phyloP scores from a whole-genome alignment of 2,888 invertebrate species.

The Fabriciana adippe region DNA sequence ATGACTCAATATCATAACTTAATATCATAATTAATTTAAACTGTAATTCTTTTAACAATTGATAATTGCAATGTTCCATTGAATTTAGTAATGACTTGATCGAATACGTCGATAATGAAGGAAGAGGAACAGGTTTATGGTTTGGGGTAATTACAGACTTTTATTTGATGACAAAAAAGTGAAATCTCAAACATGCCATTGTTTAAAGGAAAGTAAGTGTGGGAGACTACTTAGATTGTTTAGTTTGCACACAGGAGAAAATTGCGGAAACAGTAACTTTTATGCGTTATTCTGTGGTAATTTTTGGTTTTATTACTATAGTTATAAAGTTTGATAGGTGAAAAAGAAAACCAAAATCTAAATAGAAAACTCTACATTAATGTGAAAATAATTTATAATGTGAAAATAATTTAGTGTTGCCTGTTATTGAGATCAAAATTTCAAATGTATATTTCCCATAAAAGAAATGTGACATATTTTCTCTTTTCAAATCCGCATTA shows the following conservation, averaged over 20 bases:
- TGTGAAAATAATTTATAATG: slow-evolving; percentile 2
- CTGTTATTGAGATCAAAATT: too few relatives aligned
- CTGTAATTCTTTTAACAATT: neutral
- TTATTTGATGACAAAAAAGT: slow-evolving; percentile 74
- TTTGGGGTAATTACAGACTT: slow-evolving; percentile 63
- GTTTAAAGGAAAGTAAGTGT: slow-evolving; percentile 71
- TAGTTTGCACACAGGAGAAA: slow-evolving; percentile 57
- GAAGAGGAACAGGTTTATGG: slow-evolving; percentile 59
- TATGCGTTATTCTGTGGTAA: slow-evolving; percentile 23
- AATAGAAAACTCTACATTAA: neutral
- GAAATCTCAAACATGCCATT: slow-evolving; percentile 75
- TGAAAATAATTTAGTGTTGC: neutral
- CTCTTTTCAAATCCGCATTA: too few relatives aligned
- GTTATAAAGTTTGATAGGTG: neutral
- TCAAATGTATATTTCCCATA: too few relatives aligned
- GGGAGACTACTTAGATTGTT: slow-evolving; percentile 59
- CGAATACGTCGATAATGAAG: slow-evolving; percentile 40
- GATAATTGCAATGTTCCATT: neutral
- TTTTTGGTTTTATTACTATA: slow-evolving; percentile 15
- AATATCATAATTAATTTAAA: neutral
- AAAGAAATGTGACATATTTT: too few relatives aligned
- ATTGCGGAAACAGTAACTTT: slow-evolving; percentile 56
- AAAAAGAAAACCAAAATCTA: neutral
- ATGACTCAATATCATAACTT: neutral
- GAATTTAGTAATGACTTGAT: slow-evolving; percentile 16